Evolutionary conservation across 2,888 invertebrate species (phyloP).

Genomic region (Chrysotoxum bicinctum): DNA sequence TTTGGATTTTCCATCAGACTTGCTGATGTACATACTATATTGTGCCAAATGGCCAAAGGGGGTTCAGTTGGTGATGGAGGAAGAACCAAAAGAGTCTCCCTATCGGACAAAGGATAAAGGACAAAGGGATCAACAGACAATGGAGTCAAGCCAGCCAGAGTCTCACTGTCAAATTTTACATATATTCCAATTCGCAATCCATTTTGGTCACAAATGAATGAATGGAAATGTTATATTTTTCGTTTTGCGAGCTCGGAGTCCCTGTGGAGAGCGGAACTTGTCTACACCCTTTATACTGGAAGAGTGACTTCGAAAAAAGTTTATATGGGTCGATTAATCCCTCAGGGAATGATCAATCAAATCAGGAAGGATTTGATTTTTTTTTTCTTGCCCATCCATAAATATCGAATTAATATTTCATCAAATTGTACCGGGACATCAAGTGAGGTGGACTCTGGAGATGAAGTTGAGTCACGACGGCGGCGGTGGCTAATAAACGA

Average conservation of each 20-base stretch:
- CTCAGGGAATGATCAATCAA: conserved; percentile 82
- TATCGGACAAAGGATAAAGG: conserved; percentile 64
- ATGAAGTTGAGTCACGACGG: conserved; percentile 12
- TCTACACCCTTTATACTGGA: conserved; percentile 17
- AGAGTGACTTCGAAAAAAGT: conserved; percentile 21
- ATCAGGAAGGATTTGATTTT: conserved; percentile 73
- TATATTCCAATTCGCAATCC: conserved; percentile 70
- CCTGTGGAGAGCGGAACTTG: conserved; percentile 42
- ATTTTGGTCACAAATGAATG: conserved; percentile 51
- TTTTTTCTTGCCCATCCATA: conserved; percentile 61
- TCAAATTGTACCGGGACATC: conserved; percentile 60
- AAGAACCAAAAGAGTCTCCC: conserved; percentile 39
- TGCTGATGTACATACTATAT: conserved; percentile 37
- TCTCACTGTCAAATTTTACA: conserved; percentile 71
- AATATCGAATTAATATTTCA: conserved; percentile 73
- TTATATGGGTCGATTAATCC: conserved; percentile 75
- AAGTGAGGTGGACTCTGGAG: conserved; percentile 20
- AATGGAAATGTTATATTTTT: neutral
- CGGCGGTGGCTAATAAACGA: conserved; percentile 55
- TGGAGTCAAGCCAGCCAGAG: conserved; percentile 53
- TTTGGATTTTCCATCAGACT: conserved; percentile 73
- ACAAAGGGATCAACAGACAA: conserved; percentile 71
- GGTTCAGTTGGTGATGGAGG: conserved; percentile 23
- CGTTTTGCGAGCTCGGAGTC: neutral
- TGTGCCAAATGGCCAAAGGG: conserved; percentile 52